Percentiles rank a stretch among this genome's conserved stretches.
Conservation (phyloP, 2,797 vertebrate genomes). For the Lithobates sylvaticus region DNA sequence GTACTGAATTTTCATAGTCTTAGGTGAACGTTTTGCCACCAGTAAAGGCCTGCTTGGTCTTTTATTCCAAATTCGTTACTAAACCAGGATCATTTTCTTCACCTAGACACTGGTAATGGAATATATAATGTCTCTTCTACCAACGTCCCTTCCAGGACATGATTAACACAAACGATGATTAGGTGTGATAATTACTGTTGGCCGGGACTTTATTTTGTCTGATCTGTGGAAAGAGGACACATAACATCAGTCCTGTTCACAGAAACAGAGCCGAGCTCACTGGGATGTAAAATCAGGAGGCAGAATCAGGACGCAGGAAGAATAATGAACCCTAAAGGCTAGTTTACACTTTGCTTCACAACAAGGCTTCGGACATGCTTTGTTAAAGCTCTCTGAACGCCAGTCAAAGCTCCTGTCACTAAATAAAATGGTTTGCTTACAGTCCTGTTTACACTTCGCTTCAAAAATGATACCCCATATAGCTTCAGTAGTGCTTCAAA, state of each 20-base stretch:
- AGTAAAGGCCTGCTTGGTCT: not conserved
- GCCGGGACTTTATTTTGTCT: conserved; percentile 35
- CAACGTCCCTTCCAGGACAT: conserved; percentile 25
- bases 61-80: not conserved
- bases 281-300: not conserved
- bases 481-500: no score
- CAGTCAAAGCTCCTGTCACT: no score
- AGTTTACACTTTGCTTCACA: no score
- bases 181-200: conserved; percentile 14
- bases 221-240: not conserved
- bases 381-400: no score
- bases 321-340: not conserved
- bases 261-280: not conserved
- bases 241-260: not conserved
- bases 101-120: not conserved
- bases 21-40: not conserved
- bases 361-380: no score
- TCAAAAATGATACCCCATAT: no score
- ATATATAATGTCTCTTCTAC: not conserved
- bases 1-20: not conserved
- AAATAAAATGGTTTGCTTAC: no score
- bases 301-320: no score
- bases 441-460: no score
- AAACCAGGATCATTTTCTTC: not conserved
- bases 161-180: conserved; percentile 36